Base-by-base conservation (phyloP, 1,140 invertebrate genomes). In the Lepidostoma basale region DNA sequence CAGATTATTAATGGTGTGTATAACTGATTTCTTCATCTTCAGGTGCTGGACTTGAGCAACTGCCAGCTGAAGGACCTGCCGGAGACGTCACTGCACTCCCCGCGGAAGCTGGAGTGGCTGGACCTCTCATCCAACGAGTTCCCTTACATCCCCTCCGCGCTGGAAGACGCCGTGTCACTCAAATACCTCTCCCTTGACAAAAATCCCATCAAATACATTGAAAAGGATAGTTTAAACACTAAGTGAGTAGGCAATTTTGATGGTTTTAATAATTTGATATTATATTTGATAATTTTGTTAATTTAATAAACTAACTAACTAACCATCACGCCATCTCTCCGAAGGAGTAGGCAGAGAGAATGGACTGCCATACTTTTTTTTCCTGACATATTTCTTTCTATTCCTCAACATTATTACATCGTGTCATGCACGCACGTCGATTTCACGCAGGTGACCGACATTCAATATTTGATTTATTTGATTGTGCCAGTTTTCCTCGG, bases 71-170 rank as follows among this genome's bases (percentile, higher is more conserved):
- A 77, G 2, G 76, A 78, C 1, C 74, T 93, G 23, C 88, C 89
- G 0, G 82, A 87, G 1, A 79, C 85, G 62, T 80, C 91, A 26
- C 81, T 93, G 1, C 87, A 91, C 75, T 87, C 88, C 0, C 88
- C 88, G 0, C 83, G 83, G 3, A 78, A 85, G 62, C 76, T 94
- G 14, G 84, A 86, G 65, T 82, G 78, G n/a, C 75, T 94, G 18
- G 84, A 90, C 74, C 75, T 93, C 25, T 86, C 85, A n/a, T 85
- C 87, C 62, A 94, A 94, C 78, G 67, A 82, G 5, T 85, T 95
- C 5, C 76, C 74, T 0, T 74, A 77, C 10, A 74, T 91, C 1
- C 91, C 92, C 0, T 74, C 79, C 3, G 82, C 85, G n/a, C 74
- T 94, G 1, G 78, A 81, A 2, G 83, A 87, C 47, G 85, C 86